Conservation (phyloP, 2,888 invertebrate genomes). For the Halictus ligatus region DNA sequence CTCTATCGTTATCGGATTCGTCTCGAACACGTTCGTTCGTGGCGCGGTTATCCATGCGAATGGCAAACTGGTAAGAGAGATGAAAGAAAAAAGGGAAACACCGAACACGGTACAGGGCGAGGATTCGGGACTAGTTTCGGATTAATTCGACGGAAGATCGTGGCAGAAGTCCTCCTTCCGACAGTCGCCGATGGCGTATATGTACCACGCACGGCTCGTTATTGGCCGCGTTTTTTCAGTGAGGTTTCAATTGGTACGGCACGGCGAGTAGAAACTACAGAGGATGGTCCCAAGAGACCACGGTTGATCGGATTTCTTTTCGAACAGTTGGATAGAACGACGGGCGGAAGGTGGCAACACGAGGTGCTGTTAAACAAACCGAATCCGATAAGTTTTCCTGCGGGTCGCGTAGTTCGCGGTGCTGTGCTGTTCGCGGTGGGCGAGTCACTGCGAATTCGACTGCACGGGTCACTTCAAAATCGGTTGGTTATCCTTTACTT, state of each 20-base stretch:
- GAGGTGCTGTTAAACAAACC: too few relatives aligned
- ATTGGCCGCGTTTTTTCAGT: constrained; percentile 13
- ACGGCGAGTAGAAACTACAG: too few relatives aligned
- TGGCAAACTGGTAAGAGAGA: not conserved
- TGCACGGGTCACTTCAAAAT: too few relatives aligned
- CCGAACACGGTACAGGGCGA: constrained; percentile 8
- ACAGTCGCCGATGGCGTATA: constrained; percentile 19
- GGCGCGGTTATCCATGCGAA: not conserved
- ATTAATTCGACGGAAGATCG: constrained; percentile 46
- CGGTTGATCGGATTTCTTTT: not conserved
- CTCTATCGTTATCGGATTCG: constrained; percentile 23
- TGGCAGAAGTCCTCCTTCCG: constrained; percentile 21
- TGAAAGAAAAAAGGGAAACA: constrained; percentile 2
- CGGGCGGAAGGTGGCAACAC: not conserved
- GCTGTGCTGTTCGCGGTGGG: too few relatives aligned
- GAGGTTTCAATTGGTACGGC: not conserved
- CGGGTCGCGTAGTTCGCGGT: too few relatives aligned
- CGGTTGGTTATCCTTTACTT: too few relatives aligned
- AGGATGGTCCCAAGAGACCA: too few relatives aligned
- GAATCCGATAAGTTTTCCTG: too few relatives aligned
- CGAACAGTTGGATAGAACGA: not conserved
- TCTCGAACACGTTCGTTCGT: not conserved
- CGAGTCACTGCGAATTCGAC: too few relatives aligned
- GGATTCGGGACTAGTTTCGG: constrained; percentile 26
- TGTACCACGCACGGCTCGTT: constrained; percentile 30